Evolutionary conservation across 2,797 vertebrate species (phyloP).

Genomic region (Pampus argenteus): DNA sequence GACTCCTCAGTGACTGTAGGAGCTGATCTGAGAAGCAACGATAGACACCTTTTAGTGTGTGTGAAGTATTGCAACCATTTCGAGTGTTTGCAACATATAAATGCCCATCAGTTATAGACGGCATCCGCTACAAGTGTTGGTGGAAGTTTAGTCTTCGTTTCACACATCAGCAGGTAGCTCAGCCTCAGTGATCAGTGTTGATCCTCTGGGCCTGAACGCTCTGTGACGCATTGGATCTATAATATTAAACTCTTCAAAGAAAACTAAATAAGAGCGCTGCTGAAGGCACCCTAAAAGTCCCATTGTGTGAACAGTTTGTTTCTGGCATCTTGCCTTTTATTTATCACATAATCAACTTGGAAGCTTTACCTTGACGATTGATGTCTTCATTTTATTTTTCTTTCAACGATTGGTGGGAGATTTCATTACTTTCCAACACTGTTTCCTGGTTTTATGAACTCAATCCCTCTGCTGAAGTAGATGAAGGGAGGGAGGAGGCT

Average conservation of each 20-base stretch:
- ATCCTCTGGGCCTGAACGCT: conserved; percentile 43
- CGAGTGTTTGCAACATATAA: conserved; percentile 46
- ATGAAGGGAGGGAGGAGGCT: conserved; percentile 67
- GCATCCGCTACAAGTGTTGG: conserved; percentile 14
- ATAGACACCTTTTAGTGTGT: not conserved
- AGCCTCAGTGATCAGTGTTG: conserved; percentile 28
- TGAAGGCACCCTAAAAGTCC: conserved; percentile 51
- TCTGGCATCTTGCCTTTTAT: conserved; percentile 63
- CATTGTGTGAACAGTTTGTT: conserved; percentile 58
- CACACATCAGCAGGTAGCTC: conserved; percentile 22
- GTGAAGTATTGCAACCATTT: conserved; percentile 41
- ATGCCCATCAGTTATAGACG: conserved; percentile 24
- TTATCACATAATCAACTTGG: conserved; percentile 73
- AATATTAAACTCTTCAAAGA: conserved; percentile 50
- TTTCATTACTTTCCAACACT: conserved; percentile 69
- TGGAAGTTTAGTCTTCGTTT: conserved; percentile 34
- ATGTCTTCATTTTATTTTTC: conserved; percentile 62
- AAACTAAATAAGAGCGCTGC: conserved; percentile 49
- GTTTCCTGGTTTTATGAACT: conserved; percentile 79
- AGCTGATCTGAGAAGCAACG: conserved; percentile 3
- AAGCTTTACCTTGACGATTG: conserved; percentile 45
- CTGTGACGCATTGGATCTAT: too few species aligned
- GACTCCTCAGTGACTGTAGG: not conserved
- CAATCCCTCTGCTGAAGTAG: conserved; percentile 57
- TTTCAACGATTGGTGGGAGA: conserved; percentile 38